phyloP scores from a whole-genome alignment of 1,140 invertebrate genomes.

The Scylla paramamosain region DNA sequence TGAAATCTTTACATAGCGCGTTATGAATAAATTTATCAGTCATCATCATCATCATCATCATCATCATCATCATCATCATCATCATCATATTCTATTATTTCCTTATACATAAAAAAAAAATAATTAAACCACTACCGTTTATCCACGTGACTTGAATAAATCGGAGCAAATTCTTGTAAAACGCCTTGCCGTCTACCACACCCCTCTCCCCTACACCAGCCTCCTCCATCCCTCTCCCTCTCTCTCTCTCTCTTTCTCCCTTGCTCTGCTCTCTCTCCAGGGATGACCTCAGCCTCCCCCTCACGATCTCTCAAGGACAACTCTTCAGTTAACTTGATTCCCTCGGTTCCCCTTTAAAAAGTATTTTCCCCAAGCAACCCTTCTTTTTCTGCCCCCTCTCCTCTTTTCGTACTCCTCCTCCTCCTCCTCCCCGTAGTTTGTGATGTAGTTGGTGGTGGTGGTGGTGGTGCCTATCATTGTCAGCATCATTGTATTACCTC shows the following conservation, averaged over 20 bases:
- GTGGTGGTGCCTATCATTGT: too few species aligned
- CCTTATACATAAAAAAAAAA: too few species aligned
- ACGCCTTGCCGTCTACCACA: neutral
- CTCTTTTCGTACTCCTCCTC: neutral
- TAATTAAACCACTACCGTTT: too few species aligned
- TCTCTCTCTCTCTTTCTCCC: neutral
- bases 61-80: too few species aligned
- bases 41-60: neutral
- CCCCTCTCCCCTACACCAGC: neutral
- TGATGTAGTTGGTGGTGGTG: too few species aligned
- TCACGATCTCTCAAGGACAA: neutral
- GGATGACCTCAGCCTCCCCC: neutral
- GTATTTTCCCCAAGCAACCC: neutral
- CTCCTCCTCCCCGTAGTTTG: slow-evolving; percentile 55
- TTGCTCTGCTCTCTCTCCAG: slow-evolving; percentile 24
- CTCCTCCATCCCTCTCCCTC: neutral
- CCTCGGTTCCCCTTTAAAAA: neutral
- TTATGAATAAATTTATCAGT: neutral
- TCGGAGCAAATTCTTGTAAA: too few species aligned
- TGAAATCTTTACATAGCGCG: too few species aligned
- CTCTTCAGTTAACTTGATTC: neutral
- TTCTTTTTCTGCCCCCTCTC: neutral
- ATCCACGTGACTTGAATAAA: too few species aligned
- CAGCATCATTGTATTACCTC: slow-evolving; percentile 32
- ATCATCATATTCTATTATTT: too few species aligned